Evolutionary conservation across 1,140 invertebrate species (phyloP), one percentile per base, ranked within the genome.

Genomic region (Leptopilina boulardi): DNA sequence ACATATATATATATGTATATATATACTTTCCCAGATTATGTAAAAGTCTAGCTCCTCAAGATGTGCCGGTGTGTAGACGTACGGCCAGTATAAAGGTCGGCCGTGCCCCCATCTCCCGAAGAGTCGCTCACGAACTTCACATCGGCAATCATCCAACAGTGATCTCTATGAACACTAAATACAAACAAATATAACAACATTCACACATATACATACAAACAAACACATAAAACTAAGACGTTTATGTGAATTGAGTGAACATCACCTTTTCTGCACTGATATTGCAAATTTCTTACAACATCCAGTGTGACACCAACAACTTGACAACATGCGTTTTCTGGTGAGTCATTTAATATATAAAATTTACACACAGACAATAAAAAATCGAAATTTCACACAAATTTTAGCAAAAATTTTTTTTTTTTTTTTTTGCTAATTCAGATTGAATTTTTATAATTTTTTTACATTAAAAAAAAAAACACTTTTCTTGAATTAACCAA

Each of bases 121-220:
- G 88, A 90, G 89, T 90, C 87, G 84, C 84, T 90, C 86, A 83
- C 86, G 82, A 88, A 89, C 89, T 88, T 86, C 84, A 87, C 85
- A 77, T 78, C 87, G 80, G 82, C 85, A 86, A 89, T 84, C 86
- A 89, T 74, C 66, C 47, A 73, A 78, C 54, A 59, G 15, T 51
- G 41, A 59, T 59, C 70, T 26, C 41, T 76, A 71, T 73, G 26
- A 73, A 34, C 42, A 70, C 42, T 73, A 19, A 41, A 38, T 70
- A 18, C 9, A 47, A 41, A 44, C 18, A 21, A n/a, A n/a, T n/a
- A n/a, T n/a, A n/a, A n/a, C n/a, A 34, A 18, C 47, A 51, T 19
- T 5, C 15, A 56, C 19, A 10, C 73, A 18, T 73, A 76, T 73
- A 73, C 73, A 73, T 75, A 70, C 30, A 34, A 6, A 34, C 30